Base-by-base conservation (phyloP, 2,113 vertebrate species). In the Colaptes auratus region DNA sequence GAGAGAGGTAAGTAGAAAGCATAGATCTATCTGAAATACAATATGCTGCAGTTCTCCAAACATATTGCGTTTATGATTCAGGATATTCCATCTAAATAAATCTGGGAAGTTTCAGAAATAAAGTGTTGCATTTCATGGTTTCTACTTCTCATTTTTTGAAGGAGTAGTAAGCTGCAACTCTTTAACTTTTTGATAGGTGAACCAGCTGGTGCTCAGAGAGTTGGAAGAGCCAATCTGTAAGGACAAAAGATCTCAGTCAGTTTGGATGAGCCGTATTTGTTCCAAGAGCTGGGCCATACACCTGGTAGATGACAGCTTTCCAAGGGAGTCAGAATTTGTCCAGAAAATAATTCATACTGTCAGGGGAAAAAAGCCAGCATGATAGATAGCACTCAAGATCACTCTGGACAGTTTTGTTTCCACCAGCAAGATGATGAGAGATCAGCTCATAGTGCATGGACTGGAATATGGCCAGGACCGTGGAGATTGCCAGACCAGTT, bases 101-200 rank as follows among this genome's bases (percentile, higher is more conserved):
- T 77, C 86, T 88, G 86, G 86, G 83, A 93, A 78, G 52, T 72
- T 74, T 92, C 64, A 77, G 86, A 86, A 84, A 86, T 65, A 86
- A 92, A 82, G 66, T 77, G 52, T 48, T 16, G 21, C 42, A 55
- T 88, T 86, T 93, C 31, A 31, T 64, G 33, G 27, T 63, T 77
- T 81, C 16, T 86, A 17, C 30, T 82, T 78, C 44, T 80, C 90
- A 18, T n/a, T 95, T 86, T 73, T 61, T 81, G 46, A 71, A 78
- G 69, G 46, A 74, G 83, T 39, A 90, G 60, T 64, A 74, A 92
- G 60, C 73, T 71, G 4, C 2, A 42, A 64, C 19, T 33, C 69
- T 78, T 86, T 80, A 21, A 59, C 35, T 90, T 74, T 70, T 70
- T 56, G 42, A 60, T 55, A 84, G 60, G 64, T 52, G 56, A 80